phyloP scores from a whole-genome alignment of 2,113 vertebrate genomes.

The Albula goreensis region DNA sequence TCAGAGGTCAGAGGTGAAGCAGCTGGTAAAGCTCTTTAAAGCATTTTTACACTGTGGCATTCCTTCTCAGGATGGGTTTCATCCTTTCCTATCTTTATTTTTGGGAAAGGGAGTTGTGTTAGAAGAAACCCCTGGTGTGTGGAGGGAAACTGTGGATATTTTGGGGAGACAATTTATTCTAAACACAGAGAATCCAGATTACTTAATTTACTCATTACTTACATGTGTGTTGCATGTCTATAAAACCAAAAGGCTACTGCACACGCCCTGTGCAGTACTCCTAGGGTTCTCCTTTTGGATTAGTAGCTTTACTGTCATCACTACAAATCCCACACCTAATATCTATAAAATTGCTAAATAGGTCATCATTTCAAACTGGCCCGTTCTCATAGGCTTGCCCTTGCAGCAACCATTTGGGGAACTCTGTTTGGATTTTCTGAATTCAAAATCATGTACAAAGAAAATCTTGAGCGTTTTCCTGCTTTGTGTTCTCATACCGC shows the following conservation, averaged over 20 bases:
- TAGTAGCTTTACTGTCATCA: no score
- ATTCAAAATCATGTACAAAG: not conserved
- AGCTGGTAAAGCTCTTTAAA: slow-evolving; percentile 68
- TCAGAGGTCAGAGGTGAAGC: slow-evolving; percentile 62
- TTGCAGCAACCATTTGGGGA: no score
- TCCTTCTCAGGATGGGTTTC: slow-evolving; percentile 51
- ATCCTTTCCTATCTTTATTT: not conserved
- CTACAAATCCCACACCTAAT: no score
- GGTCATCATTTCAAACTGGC: no score
- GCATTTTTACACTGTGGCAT: slow-evolving; percentile 47
- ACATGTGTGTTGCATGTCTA: no score
- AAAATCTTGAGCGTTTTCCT: not conserved
- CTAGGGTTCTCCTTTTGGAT: no score
- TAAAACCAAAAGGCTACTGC: no score
- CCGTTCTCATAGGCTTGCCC: no score
- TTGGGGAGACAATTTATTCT: not conserved
- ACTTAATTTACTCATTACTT: no score
- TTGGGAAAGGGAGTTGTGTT: not conserved
- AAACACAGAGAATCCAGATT: not conserved
- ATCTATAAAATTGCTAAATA: no score
- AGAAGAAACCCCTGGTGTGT: not conserved
- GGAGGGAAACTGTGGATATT: not conserved
- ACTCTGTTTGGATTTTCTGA: not conserved
- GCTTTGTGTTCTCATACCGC: not conserved
- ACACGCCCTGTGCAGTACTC: no score